Evolutionary conservation across 2,113 vertebrate genomes (phyloP).

Genomic region (Mixornis gularis): DNA sequence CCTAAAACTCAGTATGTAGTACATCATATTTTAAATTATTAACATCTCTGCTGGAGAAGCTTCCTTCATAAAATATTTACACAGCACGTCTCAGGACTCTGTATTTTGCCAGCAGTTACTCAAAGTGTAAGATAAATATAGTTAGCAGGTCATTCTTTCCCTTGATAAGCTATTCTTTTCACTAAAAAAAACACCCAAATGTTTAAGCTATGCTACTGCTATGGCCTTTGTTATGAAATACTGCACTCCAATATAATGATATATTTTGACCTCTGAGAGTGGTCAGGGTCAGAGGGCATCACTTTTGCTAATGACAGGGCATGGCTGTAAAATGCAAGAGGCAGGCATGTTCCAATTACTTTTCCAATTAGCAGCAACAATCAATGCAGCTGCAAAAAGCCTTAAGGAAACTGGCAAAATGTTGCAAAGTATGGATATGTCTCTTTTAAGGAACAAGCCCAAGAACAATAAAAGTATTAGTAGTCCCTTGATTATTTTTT

Average conservation of each 20-base stretch:
- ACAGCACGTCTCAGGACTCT: constrained; percentile 54
- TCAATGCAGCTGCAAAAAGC: constrained; percentile 51
- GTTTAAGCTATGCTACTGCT: not conserved
- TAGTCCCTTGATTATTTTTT: not conserved
- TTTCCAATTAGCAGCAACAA: constrained; percentile 66
- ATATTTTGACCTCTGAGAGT: constrained; percentile 24
- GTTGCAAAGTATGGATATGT: not conserved
- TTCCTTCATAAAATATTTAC: constrained; percentile 75
- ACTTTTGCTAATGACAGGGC: constrained; percentile 51
- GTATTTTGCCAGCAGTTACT: constrained; percentile 66
- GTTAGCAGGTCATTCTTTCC: constrained; percentile 52
- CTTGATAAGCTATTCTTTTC: constrained; percentile 26
- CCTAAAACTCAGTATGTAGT: constrained; percentile 67
- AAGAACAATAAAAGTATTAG: not conserved
- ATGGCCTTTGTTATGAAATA: constrained; percentile 14
- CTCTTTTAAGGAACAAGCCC: constrained; percentile 1
- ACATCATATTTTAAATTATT: constrained; percentile 73
- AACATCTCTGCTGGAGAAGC: constrained; percentile 69
- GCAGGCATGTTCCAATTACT: constrained; percentile 54
- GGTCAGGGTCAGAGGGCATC: constrained; percentile 47
- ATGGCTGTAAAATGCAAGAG: constrained; percentile 38
- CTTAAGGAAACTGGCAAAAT: constrained; percentile 36
- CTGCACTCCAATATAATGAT: not conserved
- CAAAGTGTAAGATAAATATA: constrained; percentile 57
- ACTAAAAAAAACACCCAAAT: not conserved